These are phyloP conservation scores for Oppia nitens DNA, from an alignment of 1,140 invertebrate species.

Conservation along the genomic window DNA sequence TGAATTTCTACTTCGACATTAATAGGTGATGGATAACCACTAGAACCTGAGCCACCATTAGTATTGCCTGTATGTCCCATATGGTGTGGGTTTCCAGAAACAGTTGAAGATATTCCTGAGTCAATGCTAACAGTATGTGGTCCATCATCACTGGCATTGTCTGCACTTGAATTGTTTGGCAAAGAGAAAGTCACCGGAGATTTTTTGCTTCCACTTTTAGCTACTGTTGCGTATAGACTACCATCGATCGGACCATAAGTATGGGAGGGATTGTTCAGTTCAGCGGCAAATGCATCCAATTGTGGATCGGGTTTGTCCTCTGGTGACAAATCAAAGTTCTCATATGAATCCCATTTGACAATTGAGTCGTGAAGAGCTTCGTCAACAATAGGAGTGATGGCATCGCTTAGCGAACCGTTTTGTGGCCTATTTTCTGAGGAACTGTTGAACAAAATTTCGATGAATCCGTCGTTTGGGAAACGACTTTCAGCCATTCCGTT, in stretches of 20 bases:
- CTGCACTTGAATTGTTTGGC: conserved; percentile 1
- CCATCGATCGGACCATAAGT: conserved; percentile 68
- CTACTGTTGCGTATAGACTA: conserved; percentile 65
- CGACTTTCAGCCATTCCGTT: conserved; percentile 51
- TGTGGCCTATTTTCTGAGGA: conserved; percentile 15
- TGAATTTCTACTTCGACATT: conserved; percentile 13
- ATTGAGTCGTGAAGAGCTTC: conserved; percentile 46
- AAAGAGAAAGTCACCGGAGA: conserved; percentile 12
- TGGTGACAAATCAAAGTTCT: conserved; percentile 40
- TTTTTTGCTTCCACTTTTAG: conserved; percentile 29
- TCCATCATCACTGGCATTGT: conserved; percentile 26
- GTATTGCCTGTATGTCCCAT: conserved; percentile 15
- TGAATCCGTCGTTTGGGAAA: conserved; percentile 46
- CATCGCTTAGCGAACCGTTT: conserved; percentile 18
- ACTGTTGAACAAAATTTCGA: conserved; percentile 36
- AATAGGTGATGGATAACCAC: conserved; percentile 12
- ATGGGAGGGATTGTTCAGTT: conserved; percentile 27
- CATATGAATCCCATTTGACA: conserved; percentile 62
- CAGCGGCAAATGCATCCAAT: neutral
- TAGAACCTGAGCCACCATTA: conserved; percentile 10
- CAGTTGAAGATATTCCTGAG: conserved; percentile 55
- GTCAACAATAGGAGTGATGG: conserved; percentile 25
- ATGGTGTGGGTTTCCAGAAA: conserved; percentile 15
- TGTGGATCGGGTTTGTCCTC: conserved; percentile 28
- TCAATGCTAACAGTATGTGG: conserved; percentile 64